Base-by-base conservation (phyloP, 2,888 invertebrate genomes). In the Meliscaeva auricollis region DNA sequence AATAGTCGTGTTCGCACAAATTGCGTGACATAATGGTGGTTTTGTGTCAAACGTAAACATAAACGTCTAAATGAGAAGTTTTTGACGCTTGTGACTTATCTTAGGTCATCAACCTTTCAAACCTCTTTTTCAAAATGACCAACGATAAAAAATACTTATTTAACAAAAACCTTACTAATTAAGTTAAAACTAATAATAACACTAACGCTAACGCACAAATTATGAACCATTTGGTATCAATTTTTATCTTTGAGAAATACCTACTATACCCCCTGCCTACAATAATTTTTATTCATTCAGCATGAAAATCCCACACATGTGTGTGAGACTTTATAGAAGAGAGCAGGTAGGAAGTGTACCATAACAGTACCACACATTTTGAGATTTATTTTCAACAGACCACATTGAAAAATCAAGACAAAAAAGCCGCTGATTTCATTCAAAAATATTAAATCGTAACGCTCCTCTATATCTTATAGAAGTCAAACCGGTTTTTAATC, bases 371-470 rank as follows among this genome's bases (percentile, higher is more conserved):
- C 64, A 48, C 48, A 50, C 66, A 66, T 66, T 66, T 66, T 46
- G n/a, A n/a, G 32, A 13, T 64, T 46, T 41, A n/a, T 62, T 46
- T 66, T 50, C n/a, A 66, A 20, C 30, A 30, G 48, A 50, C 52
- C 22, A 62, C 30, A 77, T 44, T 35, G 3, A 20, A 35, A 1
- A 38, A 13, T n/a, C 9, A 8, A 20, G 11, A 17, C 8, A 50
- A 35, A 50, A n/a, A 9, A 7, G 5, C 2, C 50, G 5, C n/a
- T 41, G 38, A 75, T 58, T 84, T 80, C 84, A 80, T 84, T 80
- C 75, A 80, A 79, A 75, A 84, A 52, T 52, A 77, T 66, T 30
- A 73, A 60, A 38, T 20, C 78, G 56, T 73, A 60, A 64, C 35
- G 11, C 48, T 64, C 38, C n/a, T n/a, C n/a, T n/a, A n/a, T n/a